These are phyloP conservation scores for Mesocentrotus franciscanus DNA, from an alignment of 53 echinoderm and acorn worm genomes.

Conservation along the genomic window DNA sequence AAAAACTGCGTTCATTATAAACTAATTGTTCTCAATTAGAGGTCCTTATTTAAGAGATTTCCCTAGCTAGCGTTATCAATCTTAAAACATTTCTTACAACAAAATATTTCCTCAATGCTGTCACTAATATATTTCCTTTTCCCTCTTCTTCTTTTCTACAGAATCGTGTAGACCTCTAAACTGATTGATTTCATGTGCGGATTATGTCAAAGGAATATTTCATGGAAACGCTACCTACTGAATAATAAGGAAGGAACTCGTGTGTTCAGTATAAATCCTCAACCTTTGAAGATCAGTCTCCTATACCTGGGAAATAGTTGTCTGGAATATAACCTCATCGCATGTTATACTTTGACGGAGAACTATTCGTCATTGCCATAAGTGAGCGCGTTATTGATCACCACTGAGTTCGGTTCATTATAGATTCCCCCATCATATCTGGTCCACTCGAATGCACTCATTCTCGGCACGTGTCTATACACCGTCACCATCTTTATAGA, in stretches of 20 bases:
- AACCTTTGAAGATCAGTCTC: background rate
- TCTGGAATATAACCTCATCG: conserved; percentile 31
- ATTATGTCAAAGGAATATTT: conserved; percentile 44
- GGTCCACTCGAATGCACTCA: conserved; percentile 38
- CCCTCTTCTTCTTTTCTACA: background rate
- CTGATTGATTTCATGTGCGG: background rate
- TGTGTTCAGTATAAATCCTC: background rate
- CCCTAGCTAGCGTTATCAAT: background rate
- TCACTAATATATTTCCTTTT: background rate
- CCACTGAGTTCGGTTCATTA: conserved; percentile 13
- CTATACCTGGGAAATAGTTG: background rate
- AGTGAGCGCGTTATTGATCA: conserved; percentile 45
- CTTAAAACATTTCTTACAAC: background rate
- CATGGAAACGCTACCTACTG: background rate
- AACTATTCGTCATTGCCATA: background rate
- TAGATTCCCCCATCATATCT: conserved; percentile 34
- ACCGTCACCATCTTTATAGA: conserved; percentile 41
- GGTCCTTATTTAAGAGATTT: background rate
- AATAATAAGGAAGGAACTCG: background rate
- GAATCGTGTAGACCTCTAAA: background rate
- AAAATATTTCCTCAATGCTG: background rate
- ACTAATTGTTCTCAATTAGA: too few relatives aligned
- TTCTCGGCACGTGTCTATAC: conserved; percentile 39
- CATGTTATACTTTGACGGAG: background rate
- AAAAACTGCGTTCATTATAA: background rate